Evolutionary conservation across 92 coral and sea anemone genomes (phyloP).

Genomic region (Epizoanthus illoricatus): DNA sequence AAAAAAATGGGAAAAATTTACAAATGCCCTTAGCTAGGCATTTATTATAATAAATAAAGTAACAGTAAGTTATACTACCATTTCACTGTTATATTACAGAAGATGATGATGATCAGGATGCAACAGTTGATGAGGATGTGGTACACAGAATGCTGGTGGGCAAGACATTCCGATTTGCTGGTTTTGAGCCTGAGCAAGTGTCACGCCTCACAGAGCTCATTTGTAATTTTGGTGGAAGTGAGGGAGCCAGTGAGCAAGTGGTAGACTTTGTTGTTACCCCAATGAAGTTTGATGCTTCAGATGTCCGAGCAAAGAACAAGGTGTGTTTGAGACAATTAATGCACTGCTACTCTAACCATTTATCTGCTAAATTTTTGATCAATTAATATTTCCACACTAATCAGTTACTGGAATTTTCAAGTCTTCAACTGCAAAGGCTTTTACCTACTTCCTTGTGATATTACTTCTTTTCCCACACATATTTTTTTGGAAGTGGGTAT

Average conservation of each 20-base stretch:
- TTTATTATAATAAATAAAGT: neutral
- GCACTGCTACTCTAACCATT: neutral
- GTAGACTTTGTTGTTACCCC: constrained; percentile 87
- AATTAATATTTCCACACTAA: neutral
- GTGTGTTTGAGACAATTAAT: constrained; percentile 36
- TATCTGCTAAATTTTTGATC: no score
- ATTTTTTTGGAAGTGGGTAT: no score
- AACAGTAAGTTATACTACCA: neutral
- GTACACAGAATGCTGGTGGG: constrained; percentile 61
- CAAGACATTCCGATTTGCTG: constrained; percentile 54
- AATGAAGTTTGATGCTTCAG: constrained; percentile 63
- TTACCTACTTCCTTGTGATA: no score
- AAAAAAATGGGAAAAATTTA: no score
- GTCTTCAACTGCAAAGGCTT: no score
- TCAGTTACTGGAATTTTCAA: neutral
- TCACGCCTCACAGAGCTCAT: constrained; percentile 61
- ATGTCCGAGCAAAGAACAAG: constrained; percentile 46
- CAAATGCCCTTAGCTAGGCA: no score
- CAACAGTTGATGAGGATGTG: constrained; percentile 53
- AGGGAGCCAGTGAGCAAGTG: constrained; percentile 27
- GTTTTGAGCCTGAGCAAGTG: constrained; percentile 68
- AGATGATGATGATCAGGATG: constrained; percentile 62
- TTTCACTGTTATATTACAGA: neutral
- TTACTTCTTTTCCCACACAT: no score
- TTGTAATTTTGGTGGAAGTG: constrained; percentile 69